These are phyloP conservation scores for Colossoma macropomum DNA, from an alignment of 2,113 vertebrate species.

Conservation along the genomic window DNA sequence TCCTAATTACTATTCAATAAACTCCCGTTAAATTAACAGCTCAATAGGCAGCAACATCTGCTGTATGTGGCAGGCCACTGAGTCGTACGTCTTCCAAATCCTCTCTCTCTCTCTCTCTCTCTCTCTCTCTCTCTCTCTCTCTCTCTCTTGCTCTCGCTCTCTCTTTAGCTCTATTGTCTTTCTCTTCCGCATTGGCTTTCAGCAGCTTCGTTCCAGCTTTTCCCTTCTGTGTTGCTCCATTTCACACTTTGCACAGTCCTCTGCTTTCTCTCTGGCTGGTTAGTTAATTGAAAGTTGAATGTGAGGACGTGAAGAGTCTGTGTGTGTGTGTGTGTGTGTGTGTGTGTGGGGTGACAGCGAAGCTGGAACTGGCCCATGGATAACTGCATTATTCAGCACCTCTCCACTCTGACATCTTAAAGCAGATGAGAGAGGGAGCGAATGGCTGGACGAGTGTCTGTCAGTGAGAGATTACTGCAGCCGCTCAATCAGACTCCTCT, in stretches of 20 bases:
- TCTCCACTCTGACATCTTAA: conserved; percentile 40
- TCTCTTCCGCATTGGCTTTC: not conserved
- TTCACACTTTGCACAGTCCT: conserved; percentile 1
- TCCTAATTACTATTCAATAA: conserved; percentile 82
- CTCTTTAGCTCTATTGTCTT: not conserved
- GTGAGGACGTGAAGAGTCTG: not conserved
- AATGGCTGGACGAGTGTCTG: conserved; percentile 53
- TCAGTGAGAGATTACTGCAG: conserved; percentile 53
- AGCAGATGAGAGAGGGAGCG: conserved; percentile 41
- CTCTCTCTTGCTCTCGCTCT: not conserved
- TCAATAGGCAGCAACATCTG: conserved; percentile 83
- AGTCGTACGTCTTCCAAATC: conserved; percentile 71
- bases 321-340: conserved; percentile 25
- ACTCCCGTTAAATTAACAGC: conserved; percentile 82
- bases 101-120: conserved; percentile 40
- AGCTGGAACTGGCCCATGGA: conserved; percentile 32
- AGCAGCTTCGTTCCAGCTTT: not conserved
- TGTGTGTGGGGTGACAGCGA: conserved; percentile 14
- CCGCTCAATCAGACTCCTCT: conserved; percentile 42
- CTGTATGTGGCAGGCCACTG: conserved; percentile 73
- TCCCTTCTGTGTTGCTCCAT: not conserved
- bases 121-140: conserved; percentile 23
- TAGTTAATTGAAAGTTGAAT: conserved; percentile 45
- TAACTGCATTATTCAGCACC: conserved; percentile 44
- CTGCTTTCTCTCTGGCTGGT: conserved; percentile 10